Percentiles rank a stretch among this genome's conserved stretches.
Conservation (phyloP, 2,113 vertebrate species). For the Onychostoma macrolepis region DNA sequence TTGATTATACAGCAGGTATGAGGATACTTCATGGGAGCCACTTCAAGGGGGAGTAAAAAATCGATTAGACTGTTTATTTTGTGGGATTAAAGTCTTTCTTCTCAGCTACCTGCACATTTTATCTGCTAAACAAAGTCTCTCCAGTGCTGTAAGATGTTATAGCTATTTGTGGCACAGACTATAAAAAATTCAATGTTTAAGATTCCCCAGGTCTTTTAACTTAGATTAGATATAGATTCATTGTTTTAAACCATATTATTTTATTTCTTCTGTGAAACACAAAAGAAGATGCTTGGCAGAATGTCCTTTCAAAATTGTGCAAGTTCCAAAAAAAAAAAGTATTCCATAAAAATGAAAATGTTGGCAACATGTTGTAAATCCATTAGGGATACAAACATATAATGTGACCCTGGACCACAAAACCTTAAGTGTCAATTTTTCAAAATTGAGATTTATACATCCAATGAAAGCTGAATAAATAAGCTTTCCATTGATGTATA, state of each 20-base stretch:
- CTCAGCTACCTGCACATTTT: conserved; percentile 34
- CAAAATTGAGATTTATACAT: no score
- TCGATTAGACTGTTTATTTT: conserved; percentile 48
- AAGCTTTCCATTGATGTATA: no score
- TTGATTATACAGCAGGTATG: conserved; percentile 48
- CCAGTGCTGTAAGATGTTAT: conserved; percentile 7
- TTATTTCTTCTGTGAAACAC: neutral
- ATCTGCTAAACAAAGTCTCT: neutral
- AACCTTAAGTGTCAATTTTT: no score
- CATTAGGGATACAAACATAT: neutral
- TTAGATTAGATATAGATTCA: neutral
- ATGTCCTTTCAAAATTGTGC: neutral
- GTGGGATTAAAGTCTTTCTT: conserved; percentile 47
- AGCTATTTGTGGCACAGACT: conserved; percentile 17
- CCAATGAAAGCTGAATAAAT: no score
- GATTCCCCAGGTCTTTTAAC: neutral
- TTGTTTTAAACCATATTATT: neutral
- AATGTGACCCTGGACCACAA: no score
- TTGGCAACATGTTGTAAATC: neutral
- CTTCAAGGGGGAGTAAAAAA: conserved; percentile 13
- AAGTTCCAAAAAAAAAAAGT: neutral
- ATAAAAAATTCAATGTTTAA: conserved; percentile 6
- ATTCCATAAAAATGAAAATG: neutral
- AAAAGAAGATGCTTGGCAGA: neutral
- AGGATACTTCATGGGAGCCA: conserved; percentile 26